Evolutionary conservation across 2,888 invertebrate species (phyloP), one percentile per base, ranked within the genome.

Genomic region (Perithous albicinctus): DNA sequence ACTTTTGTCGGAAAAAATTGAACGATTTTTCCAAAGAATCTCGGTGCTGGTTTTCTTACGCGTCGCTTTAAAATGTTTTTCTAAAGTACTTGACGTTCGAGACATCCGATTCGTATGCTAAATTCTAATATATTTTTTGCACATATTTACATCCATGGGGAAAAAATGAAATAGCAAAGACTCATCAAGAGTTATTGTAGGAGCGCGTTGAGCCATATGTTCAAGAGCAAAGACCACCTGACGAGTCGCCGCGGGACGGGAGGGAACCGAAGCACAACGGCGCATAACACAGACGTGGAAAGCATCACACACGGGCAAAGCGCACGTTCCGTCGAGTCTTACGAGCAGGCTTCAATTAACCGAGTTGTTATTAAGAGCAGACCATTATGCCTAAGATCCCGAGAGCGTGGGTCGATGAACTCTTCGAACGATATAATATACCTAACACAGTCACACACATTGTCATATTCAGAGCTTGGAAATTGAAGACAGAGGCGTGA

Each of bases 381-480:
- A 2, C 59, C 72, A 77, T 77, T 77, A 72, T 72, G 77, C 74
- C 82, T 79, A 74, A 79, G 79, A 82, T 75, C 70, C 59, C 18
- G 56, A 69, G 56, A 32, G 56, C 26, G 54, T 26, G 61, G 83
- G 80, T 78, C 84, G 78, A 79, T 79, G 73, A 84, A 84, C 84
- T 59, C 72, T n/a, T 48, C 67, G 66, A 66, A 48, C 69, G 66
- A 74, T 66, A 67, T 77, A 59, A 64, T 64, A 35, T 46, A 48
- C 61, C n/a, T 48, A 23, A 46, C 59, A n/a, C n/a, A n/a, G n/a
- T n/a, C n/a, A n/a, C 23, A 15, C 32, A 75, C 80, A 85, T 81
- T 85, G 84, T 86, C 81, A 26, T 29, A 86, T 85, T 78, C 82
- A 78, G 73, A 61, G 74, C 66, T 67, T 54, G 64, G 64, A 69